phyloP scores from a whole-genome alignment of 2,797 vertebrate species.

The Microctenopoma lineatum region DNA sequence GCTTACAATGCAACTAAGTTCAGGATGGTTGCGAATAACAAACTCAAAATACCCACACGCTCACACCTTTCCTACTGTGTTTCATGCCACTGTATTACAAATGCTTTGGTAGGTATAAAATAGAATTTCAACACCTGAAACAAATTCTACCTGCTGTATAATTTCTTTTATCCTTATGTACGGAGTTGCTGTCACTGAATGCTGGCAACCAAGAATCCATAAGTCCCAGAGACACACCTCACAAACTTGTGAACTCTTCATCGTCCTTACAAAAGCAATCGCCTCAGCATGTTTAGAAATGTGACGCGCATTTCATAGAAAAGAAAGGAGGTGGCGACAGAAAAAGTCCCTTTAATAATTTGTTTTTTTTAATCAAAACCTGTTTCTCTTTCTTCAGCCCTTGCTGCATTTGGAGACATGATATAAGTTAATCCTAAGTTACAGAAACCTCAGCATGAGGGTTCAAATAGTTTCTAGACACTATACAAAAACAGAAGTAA shows the following conservation, averaged over 20 bases:
- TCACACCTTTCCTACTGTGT: no score
- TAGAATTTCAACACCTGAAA: no score
- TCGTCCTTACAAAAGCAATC: conserved; percentile 35
- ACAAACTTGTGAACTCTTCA: neutral
- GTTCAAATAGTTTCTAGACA: neutral
- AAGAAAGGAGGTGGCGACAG: neutral
- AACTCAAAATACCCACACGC: no score
- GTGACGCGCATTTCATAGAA: neutral
- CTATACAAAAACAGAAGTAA: neutral
- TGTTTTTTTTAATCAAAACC: neutral
- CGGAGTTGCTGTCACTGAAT: no score
- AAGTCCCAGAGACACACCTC: neutral
- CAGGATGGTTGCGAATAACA: neutral
- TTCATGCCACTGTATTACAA: no score
- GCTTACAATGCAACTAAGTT: neutral
- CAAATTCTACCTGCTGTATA: no score
- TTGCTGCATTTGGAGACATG: neutral
- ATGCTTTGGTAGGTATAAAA: no score
- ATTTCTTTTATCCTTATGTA: no score
- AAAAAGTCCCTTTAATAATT: neutral
- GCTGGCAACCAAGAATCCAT: neutral
- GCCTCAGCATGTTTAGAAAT: conserved; percentile 37
- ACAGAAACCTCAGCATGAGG: neutral
- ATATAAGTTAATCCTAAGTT: no score
- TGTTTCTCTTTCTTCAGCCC: no score